Base-by-base conservation (phyloP, 2,113 vertebrate species). In the Trinectes maculatus region DNA sequence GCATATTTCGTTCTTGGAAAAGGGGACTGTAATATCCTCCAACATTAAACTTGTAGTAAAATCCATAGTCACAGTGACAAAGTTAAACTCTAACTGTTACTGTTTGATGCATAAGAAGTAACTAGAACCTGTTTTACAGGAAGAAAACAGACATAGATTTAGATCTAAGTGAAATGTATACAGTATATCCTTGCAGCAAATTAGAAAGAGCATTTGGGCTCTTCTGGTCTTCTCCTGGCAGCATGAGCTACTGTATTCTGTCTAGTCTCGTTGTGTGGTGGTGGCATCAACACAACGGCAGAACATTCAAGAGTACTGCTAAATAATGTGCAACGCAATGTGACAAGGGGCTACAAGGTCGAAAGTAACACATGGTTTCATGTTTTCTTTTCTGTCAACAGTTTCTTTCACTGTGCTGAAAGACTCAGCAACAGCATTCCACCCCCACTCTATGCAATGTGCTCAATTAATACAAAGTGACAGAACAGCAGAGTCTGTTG, bases 401-500 rank as follows among this genome's bases (percentile, higher is more conserved):
- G 49, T 62, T 59, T 62, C 54, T 62, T 48, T 77, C 33, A 54
- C 43, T 12, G 33, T 65, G 75, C 58, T 10, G 51, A 72, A 60
- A 16, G 33, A 34, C 36, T 43, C 22, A 5, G 44, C 26, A 24
- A 10, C 56, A 3, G 53, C 37, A 24, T 13, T 6, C 12, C 39
- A 2, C 28, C 12, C 28, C 11, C 22, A 52, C 63, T 63, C 72
- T 72, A 24, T 44, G 60, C 72, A 70, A 24, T 44, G 60, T 55
- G 52, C 43, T 83, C 65, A 18, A 67, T 76, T 79, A 84, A 90
- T 79, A 57, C 51, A 81, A 83, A 80, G 74, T 79, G 86, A 85
- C 86, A 89, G 70, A 77, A 69, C 74, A 74, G 73, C 74, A 79
- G 67, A 39, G 80, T 74, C 71, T 66, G 26, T 43, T 36, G 58